A percentile compares a stretch with the other conserved stretches of the same genome.
Conservation (phyloP, 2,113 vertebrate genomes). For the Gavia stellata region DNA sequence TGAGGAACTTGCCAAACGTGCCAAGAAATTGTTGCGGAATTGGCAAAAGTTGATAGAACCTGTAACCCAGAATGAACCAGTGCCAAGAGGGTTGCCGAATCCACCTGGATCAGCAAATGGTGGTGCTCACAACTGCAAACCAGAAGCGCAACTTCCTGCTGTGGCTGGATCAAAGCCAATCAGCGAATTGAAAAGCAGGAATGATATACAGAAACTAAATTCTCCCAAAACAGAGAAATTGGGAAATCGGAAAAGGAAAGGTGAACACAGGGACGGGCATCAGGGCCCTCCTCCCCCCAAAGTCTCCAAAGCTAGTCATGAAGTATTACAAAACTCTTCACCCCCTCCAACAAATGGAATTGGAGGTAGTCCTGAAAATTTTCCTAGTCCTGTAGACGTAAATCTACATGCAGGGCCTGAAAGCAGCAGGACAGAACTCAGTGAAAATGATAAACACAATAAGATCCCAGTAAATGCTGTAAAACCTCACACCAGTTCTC, state of each 20-base stretch:
- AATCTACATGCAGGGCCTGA: constrained; percentile 69
- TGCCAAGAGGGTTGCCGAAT: constrained; percentile 73
- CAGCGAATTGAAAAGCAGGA: constrained; percentile 86
- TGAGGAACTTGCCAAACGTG: constrained; percentile 89
- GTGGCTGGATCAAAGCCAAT: constrained; percentile 73
- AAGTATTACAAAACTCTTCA: constrained; percentile 78
- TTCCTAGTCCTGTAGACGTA: constrained; percentile 77
- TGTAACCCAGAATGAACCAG: constrained; percentile 70
- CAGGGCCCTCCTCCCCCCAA: constrained; percentile 76
- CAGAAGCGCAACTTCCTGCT: constrained; percentile 75
- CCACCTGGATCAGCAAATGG: constrained; percentile 83
- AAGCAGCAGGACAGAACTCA: constrained; percentile 76
- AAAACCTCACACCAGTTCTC: constrained; percentile 85
- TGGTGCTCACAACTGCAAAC: constrained; percentile 76
- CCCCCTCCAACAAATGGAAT: constrained; percentile 79
- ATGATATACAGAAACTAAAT: constrained; percentile 89
- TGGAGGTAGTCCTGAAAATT: constrained; percentile 76
- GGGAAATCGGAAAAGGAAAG: constrained; percentile 81
- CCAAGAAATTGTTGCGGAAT: constrained; percentile 88
- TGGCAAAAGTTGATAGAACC: constrained; percentile 94
- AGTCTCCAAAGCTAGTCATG: constrained; percentile 78
- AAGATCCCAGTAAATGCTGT: constrained; percentile 87
- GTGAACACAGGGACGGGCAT: constrained; percentile 77
- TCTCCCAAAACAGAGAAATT: constrained; percentile 87
- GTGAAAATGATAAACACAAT: constrained; percentile 86